phyloP scores from a whole-genome alignment of 2,888 invertebrate genomes.

The Laothoe populi region DNA sequence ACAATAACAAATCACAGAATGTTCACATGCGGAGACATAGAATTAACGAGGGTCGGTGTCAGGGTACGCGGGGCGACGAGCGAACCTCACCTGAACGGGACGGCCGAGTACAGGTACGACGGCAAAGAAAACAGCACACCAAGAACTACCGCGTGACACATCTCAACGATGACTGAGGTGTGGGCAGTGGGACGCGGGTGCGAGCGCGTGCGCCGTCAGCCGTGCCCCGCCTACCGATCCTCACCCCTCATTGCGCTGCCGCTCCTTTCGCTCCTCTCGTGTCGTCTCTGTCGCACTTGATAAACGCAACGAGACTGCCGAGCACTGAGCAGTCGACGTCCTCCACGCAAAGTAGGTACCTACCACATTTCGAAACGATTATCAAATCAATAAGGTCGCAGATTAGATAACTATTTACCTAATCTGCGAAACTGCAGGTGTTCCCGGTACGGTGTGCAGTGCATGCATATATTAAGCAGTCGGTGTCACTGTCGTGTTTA shows the following conservation, averaged over 20 bases:
- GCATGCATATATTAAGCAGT: not conserved
- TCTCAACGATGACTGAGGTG: conserved; percentile 54
- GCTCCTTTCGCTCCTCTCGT: not conserved
- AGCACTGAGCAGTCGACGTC: not conserved
- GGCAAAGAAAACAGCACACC: conserved; percentile 77
- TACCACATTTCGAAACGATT: not conserved
- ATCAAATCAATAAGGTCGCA: not conserved
- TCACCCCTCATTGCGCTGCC: not conserved
- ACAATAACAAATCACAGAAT: conserved; percentile 7
- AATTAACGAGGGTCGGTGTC: not conserved
- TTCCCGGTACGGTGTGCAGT: not conserved
- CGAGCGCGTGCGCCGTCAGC: not conserved
- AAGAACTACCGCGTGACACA: conserved; percentile 78
- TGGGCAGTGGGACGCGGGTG: conserved; percentile 32
- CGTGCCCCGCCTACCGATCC: not conserved
- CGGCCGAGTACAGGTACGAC: conserved; percentile 74
- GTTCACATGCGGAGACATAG: not conserved
- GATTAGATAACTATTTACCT: not conserved
- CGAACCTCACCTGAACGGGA: conserved; percentile 74
- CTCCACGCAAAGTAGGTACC: not conserved
- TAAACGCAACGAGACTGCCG: not conserved
- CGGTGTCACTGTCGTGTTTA: not conserved
- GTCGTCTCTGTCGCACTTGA: conserved; percentile 1
- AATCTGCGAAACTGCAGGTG: too few relatives aligned
- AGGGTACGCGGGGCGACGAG: conserved; percentile 25